A percentile compares a stretch with the other conserved stretches of the same genome.
phyloP scores from a whole-genome alignment of 2,797 vertebrate genomes.

The Harpagifer antarcticus region DNA sequence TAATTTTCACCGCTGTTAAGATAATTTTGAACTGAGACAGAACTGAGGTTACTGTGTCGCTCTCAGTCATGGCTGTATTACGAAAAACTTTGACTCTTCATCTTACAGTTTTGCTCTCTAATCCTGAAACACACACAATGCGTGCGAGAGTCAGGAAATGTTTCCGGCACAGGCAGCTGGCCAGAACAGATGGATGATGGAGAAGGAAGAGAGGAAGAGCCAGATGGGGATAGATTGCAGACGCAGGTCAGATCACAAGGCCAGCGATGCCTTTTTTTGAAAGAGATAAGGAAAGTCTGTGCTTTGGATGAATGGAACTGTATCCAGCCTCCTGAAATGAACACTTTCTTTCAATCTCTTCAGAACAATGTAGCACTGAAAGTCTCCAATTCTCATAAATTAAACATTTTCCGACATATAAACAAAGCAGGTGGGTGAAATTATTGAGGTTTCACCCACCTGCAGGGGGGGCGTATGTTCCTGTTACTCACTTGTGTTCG shows the following conservation, averaged over 20 bases:
- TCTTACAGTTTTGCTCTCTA: not conserved
- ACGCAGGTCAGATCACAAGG: conserved; percentile 19
- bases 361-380: too few species aligned
- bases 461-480: not conserved
- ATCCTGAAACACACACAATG: conserved; percentile 9
- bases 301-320: not conserved
- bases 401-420: not conserved
- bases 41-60: conserved; percentile 42
- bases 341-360: too few species aligned
- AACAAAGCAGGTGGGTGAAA: not conserved
- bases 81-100: not conserved
- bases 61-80: not conserved
- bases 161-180: conserved; percentile 46
- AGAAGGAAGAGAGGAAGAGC: not conserved
- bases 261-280: not conserved
- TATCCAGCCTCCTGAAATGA: not conserved
- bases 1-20: not conserved
- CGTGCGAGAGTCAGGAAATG: not conserved
- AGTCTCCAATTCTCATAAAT: not conserved
- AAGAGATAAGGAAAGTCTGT: conserved; percentile 9
- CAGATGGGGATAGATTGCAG: conserved; percentile 38
- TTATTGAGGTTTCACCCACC: not conserved
- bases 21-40: not conserved
- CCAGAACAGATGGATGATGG: conserved; percentile 14
- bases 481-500: conserved; percentile 92